phyloP scores from a whole-genome alignment of 2,888 invertebrate species.

The Spodoptera littoralis region DNA sequence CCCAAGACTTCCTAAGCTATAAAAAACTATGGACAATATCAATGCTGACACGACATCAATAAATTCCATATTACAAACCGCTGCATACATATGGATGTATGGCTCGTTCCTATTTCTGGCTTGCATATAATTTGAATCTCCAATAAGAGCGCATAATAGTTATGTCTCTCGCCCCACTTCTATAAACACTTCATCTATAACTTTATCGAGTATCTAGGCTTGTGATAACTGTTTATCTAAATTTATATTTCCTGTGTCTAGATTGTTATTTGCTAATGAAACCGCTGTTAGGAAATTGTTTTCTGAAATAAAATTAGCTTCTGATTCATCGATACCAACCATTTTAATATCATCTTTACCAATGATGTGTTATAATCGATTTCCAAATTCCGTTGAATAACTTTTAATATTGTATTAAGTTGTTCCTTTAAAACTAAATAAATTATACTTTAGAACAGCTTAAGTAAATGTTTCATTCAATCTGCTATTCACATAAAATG shows the following conservation, averaged over 20 bases:
- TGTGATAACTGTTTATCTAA: slow-evolving; percentile 19
- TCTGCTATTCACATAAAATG: slow-evolving; percentile 15
- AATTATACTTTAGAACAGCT: slow-evolving; percentile 10
- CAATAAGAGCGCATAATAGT: slow-evolving; percentile 60
- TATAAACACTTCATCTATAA: slow-evolving; percentile 45
- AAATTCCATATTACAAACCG: slow-evolving; percentile 48
- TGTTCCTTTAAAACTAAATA: slow-evolving; percentile 12
- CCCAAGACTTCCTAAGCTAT: slow-evolving; percentile 54
- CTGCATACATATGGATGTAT: slow-evolving; percentile 55
- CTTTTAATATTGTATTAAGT: slow-evolving; percentile 2
- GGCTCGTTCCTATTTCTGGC: slow-evolving; percentile 55
- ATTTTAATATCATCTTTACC: slow-evolving; percentile 1
- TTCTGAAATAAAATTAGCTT: slow-evolving; percentile 3
- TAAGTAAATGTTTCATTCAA: slow-evolving; percentile 23
- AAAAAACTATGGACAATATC: slow-evolving; percentile 55
- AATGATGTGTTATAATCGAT: slow-evolving; percentile 9
- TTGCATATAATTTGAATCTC: slow-evolving; percentile 65
- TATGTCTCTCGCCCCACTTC: slow-evolving; percentile 55
- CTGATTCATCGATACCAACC: slow-evolving; percentile 1
- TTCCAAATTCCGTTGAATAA: slow-evolving; percentile 1
- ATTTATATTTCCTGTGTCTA: slow-evolving; percentile 42
- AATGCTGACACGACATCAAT: slow-evolving; percentile 40
- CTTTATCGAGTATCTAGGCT: slow-evolving; percentile 21
- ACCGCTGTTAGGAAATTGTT: slow-evolving; percentile 1
- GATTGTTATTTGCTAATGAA: slow-evolving; percentile 19